Conservation (phyloP, 30 jellyfish, hydroid and myxozoan genomes). For the Hydractinia symbiolongicarpus region DNA sequence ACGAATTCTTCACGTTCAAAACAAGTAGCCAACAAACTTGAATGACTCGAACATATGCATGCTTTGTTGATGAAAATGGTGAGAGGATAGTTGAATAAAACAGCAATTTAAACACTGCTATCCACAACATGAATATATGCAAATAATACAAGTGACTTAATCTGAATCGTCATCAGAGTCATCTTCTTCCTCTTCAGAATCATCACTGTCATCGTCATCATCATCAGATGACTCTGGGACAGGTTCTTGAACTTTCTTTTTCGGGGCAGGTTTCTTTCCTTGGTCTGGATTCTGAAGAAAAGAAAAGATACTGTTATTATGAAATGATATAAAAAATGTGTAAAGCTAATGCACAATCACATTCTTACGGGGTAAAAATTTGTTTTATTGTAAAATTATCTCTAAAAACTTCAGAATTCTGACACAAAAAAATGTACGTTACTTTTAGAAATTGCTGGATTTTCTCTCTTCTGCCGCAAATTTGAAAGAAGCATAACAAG, state of each 20-base stretch:
- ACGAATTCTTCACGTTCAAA: too few relatives aligned
- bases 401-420: too few relatives aligned
- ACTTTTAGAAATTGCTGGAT: too few relatives aligned
- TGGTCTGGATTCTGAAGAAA: conserved; percentile 27
- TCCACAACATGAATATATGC: too few relatives aligned
- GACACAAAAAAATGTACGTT: too few relatives aligned
- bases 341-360: background rate
- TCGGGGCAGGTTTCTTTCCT: conserved; percentile 52
- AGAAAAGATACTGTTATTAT: background rate
- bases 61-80: too few relatives aligned
- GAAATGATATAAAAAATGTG: background rate
- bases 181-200: conserved; percentile 88
- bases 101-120: too few relatives aligned
- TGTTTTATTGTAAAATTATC: background rate
- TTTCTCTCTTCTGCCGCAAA: too few relatives aligned
- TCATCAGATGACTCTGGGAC: conserved; percentile 55
- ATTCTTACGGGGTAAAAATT: background rate
- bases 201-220: conserved; percentile 87
- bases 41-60: too few relatives aligned
- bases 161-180: conserved; percentile 70
- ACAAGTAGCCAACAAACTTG: too few relatives aligned
- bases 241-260: conserved; percentile 54
- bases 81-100: too few relatives aligned
- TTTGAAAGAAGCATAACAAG: too few relatives aligned
- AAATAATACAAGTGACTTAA: background rate